Evolutionary conservation across 2,888 invertebrate species (phyloP).

Genomic region (Phasia obesa): DNA sequence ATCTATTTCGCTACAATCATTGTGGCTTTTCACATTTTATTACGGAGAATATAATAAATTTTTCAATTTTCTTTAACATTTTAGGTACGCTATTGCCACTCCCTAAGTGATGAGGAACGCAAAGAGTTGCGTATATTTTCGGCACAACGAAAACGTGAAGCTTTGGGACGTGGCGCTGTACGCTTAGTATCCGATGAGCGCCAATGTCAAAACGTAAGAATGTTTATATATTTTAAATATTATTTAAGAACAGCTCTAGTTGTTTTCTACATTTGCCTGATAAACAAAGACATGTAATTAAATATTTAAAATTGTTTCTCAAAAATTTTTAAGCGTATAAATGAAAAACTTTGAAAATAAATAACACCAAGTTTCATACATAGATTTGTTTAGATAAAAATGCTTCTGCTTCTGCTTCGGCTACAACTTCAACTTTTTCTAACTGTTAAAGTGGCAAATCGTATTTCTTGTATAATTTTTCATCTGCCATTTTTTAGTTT

Average conservation of each 20-base stretch:
- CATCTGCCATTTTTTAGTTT: constrained; percentile 52
- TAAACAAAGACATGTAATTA: constrained; percentile 44
- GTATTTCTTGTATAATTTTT: not conserved
- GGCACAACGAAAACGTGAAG: constrained; percentile 95
- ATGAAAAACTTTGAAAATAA: constrained; percentile 31
- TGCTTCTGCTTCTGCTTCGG: too few species aligned
- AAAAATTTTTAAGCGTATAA: not conserved
- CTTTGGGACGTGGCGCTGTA: constrained; percentile 95
- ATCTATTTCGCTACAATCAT: too few species aligned
- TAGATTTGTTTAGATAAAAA: not conserved
- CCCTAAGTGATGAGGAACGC: constrained; percentile 95
- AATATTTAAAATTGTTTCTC: not conserved
- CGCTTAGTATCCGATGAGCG: constrained; percentile 89
- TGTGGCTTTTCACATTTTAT: too few species aligned
- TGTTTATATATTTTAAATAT: constrained; percentile 13
- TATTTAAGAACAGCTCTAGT: not conserved
- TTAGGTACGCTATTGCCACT: constrained; percentile 96
- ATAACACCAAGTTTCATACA: not conserved
- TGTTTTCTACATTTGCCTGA: too few species aligned
- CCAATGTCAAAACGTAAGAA: constrained; percentile 90
- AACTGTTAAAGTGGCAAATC: constrained; percentile 42
- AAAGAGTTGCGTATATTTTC: constrained; percentile 96
- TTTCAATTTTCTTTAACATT: constrained; percentile 61
- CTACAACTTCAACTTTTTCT: too few species aligned
- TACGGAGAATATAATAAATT: not conserved